phyloP scores from a whole-genome alignment of 2,888 invertebrate species.

The Tridacna gigas region DNA sequence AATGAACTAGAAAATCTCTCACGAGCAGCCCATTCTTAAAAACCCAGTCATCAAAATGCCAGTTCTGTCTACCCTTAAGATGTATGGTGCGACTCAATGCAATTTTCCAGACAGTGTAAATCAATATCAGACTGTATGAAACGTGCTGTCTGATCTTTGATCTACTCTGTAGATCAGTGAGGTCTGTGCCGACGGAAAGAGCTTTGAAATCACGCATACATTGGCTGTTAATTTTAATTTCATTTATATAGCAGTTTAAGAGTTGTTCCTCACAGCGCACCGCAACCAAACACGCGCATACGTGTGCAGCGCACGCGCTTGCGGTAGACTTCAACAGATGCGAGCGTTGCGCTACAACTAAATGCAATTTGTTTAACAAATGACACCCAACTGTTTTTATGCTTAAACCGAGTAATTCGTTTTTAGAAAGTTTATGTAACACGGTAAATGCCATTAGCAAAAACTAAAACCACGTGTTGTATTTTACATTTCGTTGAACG shows the following conservation, averaged over 20 bases:
- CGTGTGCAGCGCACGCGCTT: slow-evolving; percentile 21
- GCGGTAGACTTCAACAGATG: slow-evolving; percentile 38
- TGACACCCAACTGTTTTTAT: slow-evolving; percentile 39
- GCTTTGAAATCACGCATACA: too few species aligned
- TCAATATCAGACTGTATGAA: too few species aligned
- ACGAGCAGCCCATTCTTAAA: too few species aligned
- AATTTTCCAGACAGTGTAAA: too few species aligned
- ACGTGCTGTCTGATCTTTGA: too few species aligned
- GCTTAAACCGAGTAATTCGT: slow-evolving; percentile 16
- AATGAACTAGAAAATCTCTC: too few species aligned
- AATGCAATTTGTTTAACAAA: slow-evolving; percentile 47
- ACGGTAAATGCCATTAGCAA: slow-evolving; percentile 55
- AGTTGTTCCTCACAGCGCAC: slow-evolving; percentile 3
- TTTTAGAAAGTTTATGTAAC: slow-evolving; percentile 45
- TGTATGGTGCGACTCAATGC: too few species aligned
- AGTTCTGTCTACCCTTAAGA: too few species aligned
- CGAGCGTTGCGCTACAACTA: slow-evolving; percentile 9
- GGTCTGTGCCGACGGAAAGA: too few species aligned
- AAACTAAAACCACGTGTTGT: slow-evolving; percentile 54
- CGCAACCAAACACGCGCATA: slow-evolving; percentile 3
- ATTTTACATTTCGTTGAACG: neutral
- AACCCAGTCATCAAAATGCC: too few species aligned
- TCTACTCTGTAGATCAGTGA: too few species aligned
- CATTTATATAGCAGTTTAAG: neutral
- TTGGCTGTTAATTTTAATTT: slow-evolving; percentile 3